These are phyloP conservation scores for Nothura maculosa DNA, from an alignment of 2,797 vertebrate genomes.

Conservation along the genomic window DNA sequence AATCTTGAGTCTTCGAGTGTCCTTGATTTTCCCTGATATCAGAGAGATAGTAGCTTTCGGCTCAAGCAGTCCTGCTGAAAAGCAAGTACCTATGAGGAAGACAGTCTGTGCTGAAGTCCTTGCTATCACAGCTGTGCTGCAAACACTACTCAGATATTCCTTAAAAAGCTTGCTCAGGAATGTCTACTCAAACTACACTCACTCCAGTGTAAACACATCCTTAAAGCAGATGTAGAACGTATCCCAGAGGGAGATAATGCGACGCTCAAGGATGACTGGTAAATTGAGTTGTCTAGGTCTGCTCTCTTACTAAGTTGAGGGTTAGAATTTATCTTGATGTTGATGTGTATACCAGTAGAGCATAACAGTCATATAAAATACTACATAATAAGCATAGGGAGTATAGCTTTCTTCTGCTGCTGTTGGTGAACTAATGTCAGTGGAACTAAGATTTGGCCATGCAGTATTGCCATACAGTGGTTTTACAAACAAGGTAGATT, in stretches of 20 bases:
- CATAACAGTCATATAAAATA: constrained; percentile 4
- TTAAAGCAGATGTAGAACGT: constrained; percentile 57
- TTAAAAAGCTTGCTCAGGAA: constrained; percentile 36
- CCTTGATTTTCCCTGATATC: neutral
- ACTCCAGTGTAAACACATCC: constrained; percentile 57
- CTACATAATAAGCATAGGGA: constrained; percentile 33
- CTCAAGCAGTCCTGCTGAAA: neutral
- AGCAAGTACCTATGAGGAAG: neutral
- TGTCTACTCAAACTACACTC: constrained; percentile 57
- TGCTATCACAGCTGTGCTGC: constrained; percentile 22
- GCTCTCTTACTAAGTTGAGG: neutral
- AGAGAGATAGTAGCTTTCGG: neutral
- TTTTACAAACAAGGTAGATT: constrained; percentile 66
- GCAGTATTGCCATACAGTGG: constrained; percentile 29
- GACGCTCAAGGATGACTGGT: constrained; percentile 29
- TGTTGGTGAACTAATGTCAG: constrained; percentile 3
- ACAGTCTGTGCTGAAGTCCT: neutral
- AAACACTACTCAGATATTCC: constrained; percentile 21
- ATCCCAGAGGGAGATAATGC: constrained; percentile 39
- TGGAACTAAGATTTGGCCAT: neutral
- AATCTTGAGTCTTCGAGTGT: neutral
- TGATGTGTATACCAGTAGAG: neutral
- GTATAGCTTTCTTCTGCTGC: constrained; percentile 38
- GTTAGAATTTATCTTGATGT: constrained; percentile 18
- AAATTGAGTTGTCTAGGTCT: neutral